phyloP scores from a whole-genome alignment of 1,140 invertebrate genomes.

The Bombus impatiens region DNA sequence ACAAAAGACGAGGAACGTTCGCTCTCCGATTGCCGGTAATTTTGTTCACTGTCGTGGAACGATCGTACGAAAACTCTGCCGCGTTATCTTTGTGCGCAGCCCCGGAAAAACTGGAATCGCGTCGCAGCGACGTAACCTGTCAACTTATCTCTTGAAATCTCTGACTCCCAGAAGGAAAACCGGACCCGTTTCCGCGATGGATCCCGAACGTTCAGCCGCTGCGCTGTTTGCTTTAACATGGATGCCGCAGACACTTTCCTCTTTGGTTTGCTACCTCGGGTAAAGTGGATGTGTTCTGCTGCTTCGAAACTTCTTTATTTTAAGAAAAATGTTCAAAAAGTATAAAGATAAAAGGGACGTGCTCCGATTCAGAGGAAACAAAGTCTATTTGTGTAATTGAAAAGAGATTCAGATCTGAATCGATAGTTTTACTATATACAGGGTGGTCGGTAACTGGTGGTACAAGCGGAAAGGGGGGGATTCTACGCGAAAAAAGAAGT shows the following conservation, averaged over 20 bases:
- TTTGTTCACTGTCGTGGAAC: constrained; percentile 38
- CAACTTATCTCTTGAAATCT: constrained; percentile 10
- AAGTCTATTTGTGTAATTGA: no score
- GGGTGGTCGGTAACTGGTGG: no score
- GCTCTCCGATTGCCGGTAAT: constrained; percentile 50
- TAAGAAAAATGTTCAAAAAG: background rate
- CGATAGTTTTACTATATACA: no score
- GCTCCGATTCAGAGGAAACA: no score
- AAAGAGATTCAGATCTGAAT: no score
- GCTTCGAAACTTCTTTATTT: background rate
- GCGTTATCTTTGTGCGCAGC: background rate
- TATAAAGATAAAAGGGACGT: background rate
- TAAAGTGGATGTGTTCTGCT: background rate
- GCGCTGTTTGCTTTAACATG: background rate
- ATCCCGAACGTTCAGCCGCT: no score
- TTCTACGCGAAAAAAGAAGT: no score
- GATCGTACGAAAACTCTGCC: constrained; percentile 37
- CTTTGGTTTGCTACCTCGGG: no score
- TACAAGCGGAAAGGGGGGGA: no score
- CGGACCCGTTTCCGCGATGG: background rate
- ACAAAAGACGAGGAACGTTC: background rate
- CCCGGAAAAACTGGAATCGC: constrained; percentile 44
- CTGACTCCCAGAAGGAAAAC: background rate
- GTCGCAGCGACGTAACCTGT: constrained; percentile 7
- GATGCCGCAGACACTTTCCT: background rate